Evolutionary conservation across 1,140 invertebrate species (phyloP).

Genomic region (Sminthurides bifidus): DNA sequence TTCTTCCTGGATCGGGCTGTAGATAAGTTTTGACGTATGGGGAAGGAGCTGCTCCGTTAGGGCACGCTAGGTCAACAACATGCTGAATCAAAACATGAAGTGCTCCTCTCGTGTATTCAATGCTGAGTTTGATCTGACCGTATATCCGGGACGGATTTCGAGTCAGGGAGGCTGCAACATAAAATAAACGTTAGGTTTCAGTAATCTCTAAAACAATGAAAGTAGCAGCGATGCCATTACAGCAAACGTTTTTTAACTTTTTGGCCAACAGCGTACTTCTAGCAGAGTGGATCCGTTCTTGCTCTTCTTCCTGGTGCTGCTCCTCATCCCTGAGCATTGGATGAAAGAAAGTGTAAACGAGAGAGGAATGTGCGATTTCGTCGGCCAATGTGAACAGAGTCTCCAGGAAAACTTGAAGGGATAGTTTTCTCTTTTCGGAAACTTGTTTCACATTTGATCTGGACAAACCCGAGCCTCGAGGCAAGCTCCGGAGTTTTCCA

Average conservation of each 20-base stretch:
- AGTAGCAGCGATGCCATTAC: background rate
- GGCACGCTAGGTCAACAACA: slow-evolving; percentile 64
- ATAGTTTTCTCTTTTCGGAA: slow-evolving; percentile 72
- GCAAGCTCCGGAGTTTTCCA: slow-evolving; percentile 38
- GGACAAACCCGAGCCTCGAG: slow-evolving; percentile 67
- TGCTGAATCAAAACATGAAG: slow-evolving; percentile 79
- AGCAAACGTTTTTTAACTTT: background rate
- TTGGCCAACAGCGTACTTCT: slow-evolving; percentile 4
- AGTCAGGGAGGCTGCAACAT: slow-evolving; percentile 14
- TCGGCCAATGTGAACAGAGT: slow-evolving; percentile 74
- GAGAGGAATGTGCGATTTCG: slow-evolving; percentile 88
- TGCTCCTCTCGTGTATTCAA: slow-evolving; percentile 66
- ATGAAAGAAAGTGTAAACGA: slow-evolving; percentile 98
- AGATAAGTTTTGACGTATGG: slow-evolving; percentile 92
- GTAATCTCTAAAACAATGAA: background rate
- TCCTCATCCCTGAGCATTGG: slow-evolving; percentile 67
- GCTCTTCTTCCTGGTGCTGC: slow-evolving; percentile 42
- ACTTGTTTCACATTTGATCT: slow-evolving; percentile 88
- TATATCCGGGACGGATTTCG: slow-evolving; percentile 28
- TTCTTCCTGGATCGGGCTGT: slow-evolving; percentile 57
- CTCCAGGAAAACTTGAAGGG: slow-evolving; percentile 75
- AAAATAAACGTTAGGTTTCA: background rate
- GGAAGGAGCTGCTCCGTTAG: slow-evolving; percentile 65
- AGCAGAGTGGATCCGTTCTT: background rate
- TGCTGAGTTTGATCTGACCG: slow-evolving; percentile 66